phyloP scores from a whole-genome alignment of 2,888 invertebrate genomes.

The Calliphora vomitoria region DNA sequence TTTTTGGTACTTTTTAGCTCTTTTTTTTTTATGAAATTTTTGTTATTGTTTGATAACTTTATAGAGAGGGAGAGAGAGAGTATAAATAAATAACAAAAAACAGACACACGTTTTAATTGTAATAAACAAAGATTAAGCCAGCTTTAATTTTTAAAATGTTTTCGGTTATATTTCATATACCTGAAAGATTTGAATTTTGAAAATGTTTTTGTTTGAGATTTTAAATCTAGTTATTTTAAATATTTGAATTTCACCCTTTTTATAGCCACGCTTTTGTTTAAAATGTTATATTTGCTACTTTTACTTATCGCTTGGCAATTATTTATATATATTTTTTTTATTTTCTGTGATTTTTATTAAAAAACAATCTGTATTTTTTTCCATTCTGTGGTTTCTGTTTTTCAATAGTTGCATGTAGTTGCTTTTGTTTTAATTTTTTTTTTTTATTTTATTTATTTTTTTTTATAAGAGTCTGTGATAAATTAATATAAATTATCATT shows the following conservation, averaged over 20 bases:
- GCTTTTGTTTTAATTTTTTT: constrained; percentile 36
- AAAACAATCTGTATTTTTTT: constrained; percentile 26
- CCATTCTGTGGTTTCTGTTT: constrained; percentile 55
- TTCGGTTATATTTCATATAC: not conserved
- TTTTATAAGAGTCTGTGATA: constrained; percentile 29
- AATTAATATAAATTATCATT: constrained; percentile 67
- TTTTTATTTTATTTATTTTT: too few species aligned
- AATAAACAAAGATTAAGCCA: too few species aligned
- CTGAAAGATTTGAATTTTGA: not conserved
- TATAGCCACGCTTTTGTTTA: not conserved
- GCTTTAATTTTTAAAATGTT: not conserved
- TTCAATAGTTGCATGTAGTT: constrained; percentile 24
- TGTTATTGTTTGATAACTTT: constrained; percentile 41
- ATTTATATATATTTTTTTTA: not conserved
- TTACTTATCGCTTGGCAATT: constrained; percentile 41
- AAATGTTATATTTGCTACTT: constrained; percentile 3
- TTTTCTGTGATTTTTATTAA: constrained; percentile 1
- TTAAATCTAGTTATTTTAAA: too few species aligned
- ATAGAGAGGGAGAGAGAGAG: too few species aligned
- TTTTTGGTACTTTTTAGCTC: constrained; percentile 45
- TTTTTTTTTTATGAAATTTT: constrained; percentile 28
- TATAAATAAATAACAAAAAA: not conserved
- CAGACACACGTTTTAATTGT: not conserved
- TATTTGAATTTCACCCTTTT: not conserved
- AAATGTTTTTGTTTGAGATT: not conserved